Conservation (phyloP, 2,113 vertebrate species). For the Lagopus leucura region DNA sequence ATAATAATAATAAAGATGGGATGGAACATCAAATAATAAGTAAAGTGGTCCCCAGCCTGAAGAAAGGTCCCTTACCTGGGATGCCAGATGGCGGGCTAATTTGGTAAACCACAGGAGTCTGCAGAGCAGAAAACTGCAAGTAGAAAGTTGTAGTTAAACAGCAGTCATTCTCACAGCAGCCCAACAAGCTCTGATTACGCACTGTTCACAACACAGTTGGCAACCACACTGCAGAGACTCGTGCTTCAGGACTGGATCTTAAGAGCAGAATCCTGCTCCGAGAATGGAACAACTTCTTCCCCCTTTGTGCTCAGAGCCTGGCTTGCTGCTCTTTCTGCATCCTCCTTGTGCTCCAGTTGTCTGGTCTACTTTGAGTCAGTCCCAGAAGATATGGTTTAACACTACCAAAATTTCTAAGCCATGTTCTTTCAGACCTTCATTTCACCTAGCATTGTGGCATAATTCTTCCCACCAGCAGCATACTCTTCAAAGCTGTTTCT, state of each 20-base stretch:
- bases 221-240: neutral
- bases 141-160: constrained; percentile 32
- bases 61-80: constrained; percentile 73
- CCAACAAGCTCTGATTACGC: neutral
- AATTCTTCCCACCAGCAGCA: neutral
- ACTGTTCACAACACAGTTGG: neutral
- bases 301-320: neutral
- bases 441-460: neutral
- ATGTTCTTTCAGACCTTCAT: neutral
- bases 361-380: neutral
- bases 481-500: neutral
- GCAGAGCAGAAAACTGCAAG: constrained; percentile 73
- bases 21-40: neutral
- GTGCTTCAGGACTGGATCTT: neutral
- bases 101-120: constrained; percentile 77
- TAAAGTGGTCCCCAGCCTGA: neutral
- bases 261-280: neutral
- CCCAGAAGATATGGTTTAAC: neutral
- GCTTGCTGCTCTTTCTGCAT: neutral
- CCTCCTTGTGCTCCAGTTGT: neutral
- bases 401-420: neutral
- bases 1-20: neutral
- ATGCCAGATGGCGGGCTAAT: constrained; percentile 73
- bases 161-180: neutral
- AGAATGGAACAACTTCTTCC: neutral